Conservation (phyloP, 2,888 invertebrate genomes). For the Cryptocephalus moraei region DNA sequence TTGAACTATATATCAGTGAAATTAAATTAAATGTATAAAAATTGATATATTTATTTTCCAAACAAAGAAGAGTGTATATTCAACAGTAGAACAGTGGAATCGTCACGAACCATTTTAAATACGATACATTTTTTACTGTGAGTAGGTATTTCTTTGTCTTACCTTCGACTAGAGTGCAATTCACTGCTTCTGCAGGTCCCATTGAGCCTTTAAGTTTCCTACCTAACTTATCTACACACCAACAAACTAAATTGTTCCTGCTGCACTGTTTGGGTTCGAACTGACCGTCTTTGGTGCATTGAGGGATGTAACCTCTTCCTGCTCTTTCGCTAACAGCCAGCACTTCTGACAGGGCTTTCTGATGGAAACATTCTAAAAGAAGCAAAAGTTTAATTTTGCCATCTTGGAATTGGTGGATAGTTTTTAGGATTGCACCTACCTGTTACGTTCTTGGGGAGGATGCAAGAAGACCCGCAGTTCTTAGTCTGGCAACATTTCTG, state of each 20-base stretch:
- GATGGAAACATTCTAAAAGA: constrained; percentile 56
- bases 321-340: constrained; percentile 68
- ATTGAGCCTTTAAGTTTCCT: constrained; percentile 69
- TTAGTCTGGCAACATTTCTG: constrained; percentile 73
- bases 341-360: constrained; percentile 65
- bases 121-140: no score
- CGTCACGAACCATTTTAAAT: no score
- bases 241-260: constrained; percentile 74
- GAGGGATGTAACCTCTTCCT: constrained; percentile 75
- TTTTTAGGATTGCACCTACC: constrained; percentile 29
- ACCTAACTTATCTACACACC: constrained; percentile 76
- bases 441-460: constrained; percentile 65
- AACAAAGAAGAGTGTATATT: no score
- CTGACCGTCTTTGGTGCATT: constrained; percentile 62
- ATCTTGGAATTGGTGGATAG: no score
- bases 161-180: constrained; percentile 45
- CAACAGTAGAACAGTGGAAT: no score
- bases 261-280: constrained; percentile 72
- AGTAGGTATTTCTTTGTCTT: constrained; percentile 6
- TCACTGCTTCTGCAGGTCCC: constrained; percentile 62
- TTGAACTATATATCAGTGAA: no score
- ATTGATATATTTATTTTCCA: no score
- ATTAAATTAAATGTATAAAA: no score
- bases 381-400: not conserved
- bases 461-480: constrained; percentile 63